Conservation (phyloP, 1,140 invertebrate species). For the Heterodera carotae region DNA sequence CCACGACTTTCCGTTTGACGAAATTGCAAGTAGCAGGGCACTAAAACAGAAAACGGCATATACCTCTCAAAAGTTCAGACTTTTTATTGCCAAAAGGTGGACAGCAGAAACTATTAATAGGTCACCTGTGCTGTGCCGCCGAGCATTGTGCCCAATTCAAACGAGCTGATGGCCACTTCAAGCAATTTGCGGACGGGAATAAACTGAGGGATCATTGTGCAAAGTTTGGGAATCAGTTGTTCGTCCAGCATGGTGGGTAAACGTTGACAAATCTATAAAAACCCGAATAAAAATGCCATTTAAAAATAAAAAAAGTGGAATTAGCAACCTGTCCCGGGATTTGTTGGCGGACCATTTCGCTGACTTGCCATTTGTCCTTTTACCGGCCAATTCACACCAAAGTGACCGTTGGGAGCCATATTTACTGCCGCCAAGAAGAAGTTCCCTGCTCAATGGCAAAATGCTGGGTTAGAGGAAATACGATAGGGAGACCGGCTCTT, state of each 20-base stretch:
- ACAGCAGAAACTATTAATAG: too few relatives aligned
- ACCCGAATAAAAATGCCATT: not conserved
- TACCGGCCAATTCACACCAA: slow-evolving; percentile 91
- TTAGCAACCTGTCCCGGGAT: slow-evolving; percentile 44
- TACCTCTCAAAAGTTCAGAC: too few relatives aligned
- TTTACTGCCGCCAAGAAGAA: slow-evolving; percentile 51
- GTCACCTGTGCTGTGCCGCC: slow-evolving; percentile 25
- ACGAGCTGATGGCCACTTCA: slow-evolving; percentile 37
- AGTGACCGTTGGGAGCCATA: slow-evolving; percentile 75
- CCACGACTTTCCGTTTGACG: slow-evolving; percentile 29
- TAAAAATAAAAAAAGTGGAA: not conserved
- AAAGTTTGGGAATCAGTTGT: slow-evolving; percentile 59
- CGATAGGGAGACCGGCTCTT: slow-evolving; percentile 36
- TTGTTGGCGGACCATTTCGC: slow-evolving; percentile 47
- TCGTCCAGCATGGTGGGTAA: slow-evolving; percentile 56
- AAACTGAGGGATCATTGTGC: slow-evolving; percentile 50
- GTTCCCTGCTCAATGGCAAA: slow-evolving; percentile 46
- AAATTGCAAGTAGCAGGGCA: slow-evolving; percentile 38
- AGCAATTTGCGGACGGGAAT: slow-evolving; percentile 59
- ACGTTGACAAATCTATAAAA: slow-evolving; percentile 49
- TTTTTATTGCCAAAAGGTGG: not conserved
- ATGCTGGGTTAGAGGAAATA: slow-evolving; percentile 46
- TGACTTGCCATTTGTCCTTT: too few relatives aligned
- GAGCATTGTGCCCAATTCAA: slow-evolving; percentile 48
- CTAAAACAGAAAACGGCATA: slow-evolving; percentile 22